Base-by-base conservation (phyloP, 2,888 invertebrate genomes). In the Crocallis elinguaria region DNA sequence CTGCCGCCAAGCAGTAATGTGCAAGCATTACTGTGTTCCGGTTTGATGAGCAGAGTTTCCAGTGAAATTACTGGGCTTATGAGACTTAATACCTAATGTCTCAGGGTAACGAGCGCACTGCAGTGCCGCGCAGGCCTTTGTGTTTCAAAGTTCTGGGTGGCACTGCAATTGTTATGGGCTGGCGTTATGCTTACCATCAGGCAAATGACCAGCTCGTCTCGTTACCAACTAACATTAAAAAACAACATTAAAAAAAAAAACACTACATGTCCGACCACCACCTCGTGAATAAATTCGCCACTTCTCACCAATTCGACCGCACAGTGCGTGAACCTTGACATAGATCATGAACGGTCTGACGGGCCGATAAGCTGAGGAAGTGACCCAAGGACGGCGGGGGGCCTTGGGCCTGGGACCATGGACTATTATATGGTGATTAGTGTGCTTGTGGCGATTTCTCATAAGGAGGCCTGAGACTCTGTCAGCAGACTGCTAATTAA, bases 381-480 rank as follows among this genome's bases (percentile, higher is more conserved):
- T 41, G 52, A 46, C 46, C 46, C 52, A 52, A 52, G 52, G 52
- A 45, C 51, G 38, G 0, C 14, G 7, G 3, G 6, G 17, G 44
- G 33, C 51, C 51, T 51, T 51, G 25, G 33, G 9, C 8, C 9
- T 4, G 35, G 39, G 49, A 43, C 49, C 49, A 30, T 37, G 49
- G 8, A 37, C 17, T 43, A 50, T 50, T 49, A 42, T 50, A 50
- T 43, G 49, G 21, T 43, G 49, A 50, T 50, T 50, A 43, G 43
- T 12, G 12, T n/a, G n/a, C n/a, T 7, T 29, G 6, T 35, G 43
- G 19, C 50, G 30, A 38, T 43, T 43, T 50, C 44, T 43, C 32
- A 50, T 50, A 37, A 13, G 25, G 8, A 16, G 35, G 41, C 11
- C 6, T 16, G 23, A 23, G 21, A 13, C 0, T 7, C 13, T 35